Evolutionary conservation across 2,888 invertebrate genomes (phyloP).

Genomic region (Drosophila putrida): DNA sequence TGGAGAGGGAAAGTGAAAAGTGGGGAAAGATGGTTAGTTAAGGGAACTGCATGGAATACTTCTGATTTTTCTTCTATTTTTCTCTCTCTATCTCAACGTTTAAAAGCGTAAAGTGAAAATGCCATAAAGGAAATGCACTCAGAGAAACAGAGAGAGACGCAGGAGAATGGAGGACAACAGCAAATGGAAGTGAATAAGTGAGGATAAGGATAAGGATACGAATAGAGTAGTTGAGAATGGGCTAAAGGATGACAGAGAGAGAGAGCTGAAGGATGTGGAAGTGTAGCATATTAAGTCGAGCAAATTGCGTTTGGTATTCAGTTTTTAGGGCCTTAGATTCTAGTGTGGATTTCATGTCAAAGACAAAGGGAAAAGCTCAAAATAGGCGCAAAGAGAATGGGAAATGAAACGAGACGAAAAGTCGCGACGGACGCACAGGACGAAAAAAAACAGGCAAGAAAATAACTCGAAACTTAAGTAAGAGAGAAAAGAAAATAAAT

Average conservation of each 20-base stretch:
- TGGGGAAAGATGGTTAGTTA: slow-evolving; percentile 14
- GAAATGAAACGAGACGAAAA: slow-evolving; percentile 13
- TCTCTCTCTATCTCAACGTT: slow-evolving; percentile 2
- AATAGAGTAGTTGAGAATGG: slow-evolving; percentile 8
- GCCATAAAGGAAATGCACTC: slow-evolving; percentile 65
- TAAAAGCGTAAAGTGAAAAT: slow-evolving; percentile 54
- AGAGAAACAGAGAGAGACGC: slow-evolving; percentile 4
- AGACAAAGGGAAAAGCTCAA: slow-evolving; percentile 14
- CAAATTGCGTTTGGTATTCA: slow-evolving; percentile 36
- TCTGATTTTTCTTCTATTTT: slow-evolving; percentile 19
- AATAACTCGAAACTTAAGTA: slow-evolving; percentile 6
- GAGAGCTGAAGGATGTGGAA: slow-evolving; percentile 23
- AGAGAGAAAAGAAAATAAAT: slow-evolving; percentile 1
- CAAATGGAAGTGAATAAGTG: slow-evolving; percentile 18
- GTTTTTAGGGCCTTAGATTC: slow-evolving; percentile 27
- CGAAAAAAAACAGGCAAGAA: neutral
- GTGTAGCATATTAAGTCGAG: slow-evolving; percentile 45
- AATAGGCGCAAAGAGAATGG: slow-evolving; percentile 6
- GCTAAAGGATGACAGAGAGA: neutral
- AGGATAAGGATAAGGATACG: slow-evolving; percentile 15
- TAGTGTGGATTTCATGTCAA: slow-evolving; percentile 55
- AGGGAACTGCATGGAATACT: slow-evolving; percentile 29
- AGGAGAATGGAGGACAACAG: slow-evolving; percentile 23
- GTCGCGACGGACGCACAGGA: neutral
- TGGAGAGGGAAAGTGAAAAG: neutral